Conservation (phyloP, 2,113 vertebrate genomes). For the Cepphus grylle region DNA sequence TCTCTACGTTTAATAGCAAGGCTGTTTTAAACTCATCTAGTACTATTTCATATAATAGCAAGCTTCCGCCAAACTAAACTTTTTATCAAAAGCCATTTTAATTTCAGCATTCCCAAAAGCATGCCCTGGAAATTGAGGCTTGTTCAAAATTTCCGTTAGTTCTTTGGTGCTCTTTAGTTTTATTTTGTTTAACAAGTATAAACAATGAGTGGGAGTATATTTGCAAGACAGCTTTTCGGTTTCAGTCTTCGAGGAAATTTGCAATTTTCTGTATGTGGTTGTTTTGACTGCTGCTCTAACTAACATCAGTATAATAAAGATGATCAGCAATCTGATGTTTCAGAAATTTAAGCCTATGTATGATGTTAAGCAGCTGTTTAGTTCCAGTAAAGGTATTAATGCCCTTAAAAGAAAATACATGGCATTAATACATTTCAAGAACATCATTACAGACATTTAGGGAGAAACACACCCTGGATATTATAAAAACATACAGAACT, state of each 20-base stretch:
- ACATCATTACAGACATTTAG: neutral
- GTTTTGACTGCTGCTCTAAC: neutral
- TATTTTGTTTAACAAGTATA: neutral
- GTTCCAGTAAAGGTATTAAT: neutral
- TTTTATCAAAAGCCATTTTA: neutral
- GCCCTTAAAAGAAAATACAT: neutral
- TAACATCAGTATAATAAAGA: neutral
- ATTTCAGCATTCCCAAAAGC: neutral
- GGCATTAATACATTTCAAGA: neutral
- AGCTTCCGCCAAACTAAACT: fast-evolving
- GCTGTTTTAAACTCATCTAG: neutral
- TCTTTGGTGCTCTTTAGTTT: neutral
- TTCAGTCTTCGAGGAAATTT: neutral
- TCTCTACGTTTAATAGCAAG: neutral
- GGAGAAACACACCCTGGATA: fast-evolving
- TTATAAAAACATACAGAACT: neutral
- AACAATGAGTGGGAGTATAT: neutral
- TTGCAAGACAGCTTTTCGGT: neutral
- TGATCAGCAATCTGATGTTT: neutral
- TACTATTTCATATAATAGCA: neutral
- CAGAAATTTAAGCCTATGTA: neutral
- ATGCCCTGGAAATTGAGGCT: neutral
- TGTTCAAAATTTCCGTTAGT: neutral
- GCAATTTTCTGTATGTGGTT: neutral
- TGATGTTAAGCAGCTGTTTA: neutral